These are phyloP conservation scores for Coregonus clupeaformis DNA, from an alignment of 2,113 vertebrate species.

Conservation along the genomic window DNA sequence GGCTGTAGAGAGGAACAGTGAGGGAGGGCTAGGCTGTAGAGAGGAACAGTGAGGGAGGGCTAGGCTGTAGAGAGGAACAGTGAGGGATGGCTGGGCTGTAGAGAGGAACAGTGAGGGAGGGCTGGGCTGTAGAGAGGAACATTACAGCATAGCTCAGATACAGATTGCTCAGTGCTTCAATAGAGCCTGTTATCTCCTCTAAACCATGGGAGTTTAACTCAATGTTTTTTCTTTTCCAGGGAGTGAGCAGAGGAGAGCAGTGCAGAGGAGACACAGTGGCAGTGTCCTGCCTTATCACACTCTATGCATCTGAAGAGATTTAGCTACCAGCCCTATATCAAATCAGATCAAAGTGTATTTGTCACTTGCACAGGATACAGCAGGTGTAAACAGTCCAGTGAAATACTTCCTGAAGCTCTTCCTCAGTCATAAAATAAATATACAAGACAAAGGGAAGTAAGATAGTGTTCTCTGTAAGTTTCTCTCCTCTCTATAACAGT, in stretches of 20 bases:
- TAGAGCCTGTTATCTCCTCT: slow-evolving; percentile 40
- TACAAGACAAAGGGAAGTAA: slow-evolving; percentile 6
- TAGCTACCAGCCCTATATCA: not conserved
- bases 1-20: too few species aligned
- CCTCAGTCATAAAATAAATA: too few species aligned
- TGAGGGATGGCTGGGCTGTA: slow-evolving; percentile 7
- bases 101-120: slow-evolving; percentile 6
- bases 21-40: too few species aligned
- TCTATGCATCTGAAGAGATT: too few species aligned
- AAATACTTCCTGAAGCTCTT: too few species aligned
- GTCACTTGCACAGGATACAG: not conserved
- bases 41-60: too few species aligned
- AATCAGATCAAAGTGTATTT: slow-evolving; percentile 33
- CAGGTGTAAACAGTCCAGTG: too few species aligned
- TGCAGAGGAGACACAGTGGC: not conserved
- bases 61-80: too few species aligned
- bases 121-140: slow-evolving; percentile 15
- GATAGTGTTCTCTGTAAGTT: too few species aligned
- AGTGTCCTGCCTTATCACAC: not conserved
- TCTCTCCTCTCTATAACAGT: slow-evolving; percentile 33
- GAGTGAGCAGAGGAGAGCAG: too few species aligned
- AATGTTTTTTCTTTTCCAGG: not conserved
- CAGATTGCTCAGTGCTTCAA: slow-evolving; percentile 32
- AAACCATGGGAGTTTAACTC: slow-evolving; percentile 26
- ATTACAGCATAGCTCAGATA: slow-evolving; percentile 13